Conservation (phyloP, 2,113 vertebrate genomes). For the Pachypanchax playfairii region DNA sequence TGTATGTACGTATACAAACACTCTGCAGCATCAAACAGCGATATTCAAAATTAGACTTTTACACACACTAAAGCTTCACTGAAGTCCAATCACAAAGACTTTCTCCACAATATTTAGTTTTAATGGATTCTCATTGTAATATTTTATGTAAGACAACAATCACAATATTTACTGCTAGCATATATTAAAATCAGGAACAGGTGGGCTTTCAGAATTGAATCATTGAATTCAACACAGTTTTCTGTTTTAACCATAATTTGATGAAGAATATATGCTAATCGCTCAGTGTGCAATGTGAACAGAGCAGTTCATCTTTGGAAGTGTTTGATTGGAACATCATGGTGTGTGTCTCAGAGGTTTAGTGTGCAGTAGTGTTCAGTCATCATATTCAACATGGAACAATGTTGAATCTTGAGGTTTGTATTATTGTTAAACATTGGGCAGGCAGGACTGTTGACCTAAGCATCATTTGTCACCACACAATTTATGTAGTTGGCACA, state of each 20-base stretch:
- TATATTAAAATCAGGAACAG: not conserved
- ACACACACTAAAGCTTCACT: too few species aligned
- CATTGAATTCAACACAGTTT: not conserved
- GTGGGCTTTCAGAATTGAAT: not conserved
- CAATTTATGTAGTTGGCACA: not conserved
- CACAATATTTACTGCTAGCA: not conserved
- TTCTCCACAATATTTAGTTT: too few species aligned
- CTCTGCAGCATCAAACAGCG: constrained; percentile 1
- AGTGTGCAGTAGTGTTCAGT: constrained; percentile 10
- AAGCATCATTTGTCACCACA: not conserved
- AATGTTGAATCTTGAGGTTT: constrained; percentile 4
- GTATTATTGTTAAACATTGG: not conserved
- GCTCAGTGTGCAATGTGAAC: constrained; percentile 2
- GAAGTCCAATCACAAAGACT: too few species aligned
- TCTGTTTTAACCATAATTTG: constrained; percentile 13
- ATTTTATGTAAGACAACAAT: not conserved
- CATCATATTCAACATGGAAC: not conserved
- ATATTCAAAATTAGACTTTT: not conserved
- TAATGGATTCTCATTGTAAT: too few species aligned
- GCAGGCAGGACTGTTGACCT: not conserved
- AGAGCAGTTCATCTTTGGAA: not conserved
- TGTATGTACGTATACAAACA: constrained; percentile 3
- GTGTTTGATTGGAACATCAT: constrained; percentile 1
- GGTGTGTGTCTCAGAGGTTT: not conserved
- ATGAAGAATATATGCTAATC: constrained; percentile 4